These are phyloP conservation scores for Poicephalus gulielmi DNA, from an alignment of 2,113 vertebrate genomes.

Conservation along the genomic window DNA sequence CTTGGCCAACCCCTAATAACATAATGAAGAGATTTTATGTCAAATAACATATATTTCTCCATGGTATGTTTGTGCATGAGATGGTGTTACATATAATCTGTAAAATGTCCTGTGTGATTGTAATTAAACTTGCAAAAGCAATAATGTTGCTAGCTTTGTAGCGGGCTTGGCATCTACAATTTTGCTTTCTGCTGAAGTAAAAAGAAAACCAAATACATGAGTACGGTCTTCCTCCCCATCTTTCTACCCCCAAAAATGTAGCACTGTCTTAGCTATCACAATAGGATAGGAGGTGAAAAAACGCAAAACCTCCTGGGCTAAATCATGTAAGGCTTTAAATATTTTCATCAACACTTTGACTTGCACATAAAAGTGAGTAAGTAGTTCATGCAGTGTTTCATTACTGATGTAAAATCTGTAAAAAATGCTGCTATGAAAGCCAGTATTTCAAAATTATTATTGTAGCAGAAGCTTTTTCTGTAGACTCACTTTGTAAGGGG, in stretches of 20 bases:
- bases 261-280: not conserved
- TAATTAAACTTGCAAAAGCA: not conserved
- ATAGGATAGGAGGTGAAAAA: not conserved
- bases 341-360: not conserved
- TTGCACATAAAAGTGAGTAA: not conserved
- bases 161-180: not conserved
- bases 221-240: not conserved
- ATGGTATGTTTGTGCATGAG: not conserved
- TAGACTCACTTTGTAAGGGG: not conserved
- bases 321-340: not conserved
- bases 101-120: not conserved
- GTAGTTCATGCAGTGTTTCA: not conserved
- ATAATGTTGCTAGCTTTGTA: not conserved
- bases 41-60: not conserved
- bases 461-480: not conserved
- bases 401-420: not conserved
- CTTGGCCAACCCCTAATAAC: not conserved
- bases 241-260: not conserved
- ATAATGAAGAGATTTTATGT: not conserved
- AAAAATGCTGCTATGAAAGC: not conserved
- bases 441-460: not conserved
- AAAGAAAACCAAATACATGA: not conserved
- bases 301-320: not conserved
- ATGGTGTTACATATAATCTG: not conserved
- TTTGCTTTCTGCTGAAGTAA: not conserved